Evolutionary conservation across 2,113 vertebrate genomes (phyloP).

Genomic region (Lonchura striata): DNA sequence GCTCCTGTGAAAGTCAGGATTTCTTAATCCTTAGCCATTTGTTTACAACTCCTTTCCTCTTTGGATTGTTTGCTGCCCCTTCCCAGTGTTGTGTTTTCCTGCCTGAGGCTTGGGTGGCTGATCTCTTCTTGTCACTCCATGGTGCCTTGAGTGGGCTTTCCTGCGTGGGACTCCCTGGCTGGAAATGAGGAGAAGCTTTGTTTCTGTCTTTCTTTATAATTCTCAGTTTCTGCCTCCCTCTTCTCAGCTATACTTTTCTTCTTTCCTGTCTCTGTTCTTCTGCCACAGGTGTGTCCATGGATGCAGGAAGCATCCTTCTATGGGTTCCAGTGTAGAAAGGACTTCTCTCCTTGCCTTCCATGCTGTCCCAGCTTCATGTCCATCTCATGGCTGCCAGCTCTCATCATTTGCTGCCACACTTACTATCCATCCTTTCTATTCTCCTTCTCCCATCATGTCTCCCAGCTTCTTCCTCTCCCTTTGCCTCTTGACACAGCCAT

Average conservation of each 20-base stretch:
- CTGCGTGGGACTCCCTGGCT: background rate
- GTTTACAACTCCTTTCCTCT: background rate
- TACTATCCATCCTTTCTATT: background rate
- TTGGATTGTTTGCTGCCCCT: background rate
- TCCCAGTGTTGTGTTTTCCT: background rate
- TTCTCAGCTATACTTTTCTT: background rate
- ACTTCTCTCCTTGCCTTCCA: background rate
- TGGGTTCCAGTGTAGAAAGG: background rate
- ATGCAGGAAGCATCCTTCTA: background rate
- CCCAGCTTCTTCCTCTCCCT: background rate
- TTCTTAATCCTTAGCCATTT: background rate
- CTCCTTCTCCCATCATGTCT: background rate
- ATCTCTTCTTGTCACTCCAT: background rate
- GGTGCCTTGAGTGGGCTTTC: background rate
- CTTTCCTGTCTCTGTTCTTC: background rate
- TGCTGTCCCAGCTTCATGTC: background rate
- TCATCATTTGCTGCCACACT: background rate
- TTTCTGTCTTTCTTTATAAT: background rate
- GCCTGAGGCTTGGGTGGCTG: background rate
- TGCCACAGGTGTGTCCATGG: background rate
- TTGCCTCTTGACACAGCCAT: background rate
- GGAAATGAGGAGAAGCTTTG: background rate
- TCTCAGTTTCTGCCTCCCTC: background rate
- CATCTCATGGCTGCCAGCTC: background rate
- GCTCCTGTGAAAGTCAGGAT: background rate